Evolutionary conservation across 1,140 invertebrate species (phyloP), one percentile per base, ranked within the genome.

Genomic region (Drosophila cardini): DNA sequence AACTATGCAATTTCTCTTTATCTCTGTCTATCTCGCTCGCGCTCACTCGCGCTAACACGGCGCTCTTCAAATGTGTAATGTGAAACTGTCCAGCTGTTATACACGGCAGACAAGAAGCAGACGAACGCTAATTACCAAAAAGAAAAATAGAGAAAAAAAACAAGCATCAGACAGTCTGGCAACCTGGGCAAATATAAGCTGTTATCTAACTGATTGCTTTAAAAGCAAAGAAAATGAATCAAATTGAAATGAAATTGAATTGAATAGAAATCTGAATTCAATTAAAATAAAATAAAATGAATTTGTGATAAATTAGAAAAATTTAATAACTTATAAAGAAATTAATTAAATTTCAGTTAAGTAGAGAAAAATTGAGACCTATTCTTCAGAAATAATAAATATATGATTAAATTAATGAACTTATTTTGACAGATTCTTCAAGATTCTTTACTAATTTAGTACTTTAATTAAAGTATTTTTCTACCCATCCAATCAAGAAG

Each of bases 91-190:
- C 53, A 73, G 71, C 53, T 57, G 26, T 58, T 56, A 13, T 38
- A 62, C 11, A 34, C 55, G 52, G 52, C 57, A 84, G 81, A 74
- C 78, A 74, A 30, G 40, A 18, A 46, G 46, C 43, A 78, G 78
- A 78, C 70, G 57, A 70, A 16, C 65, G 42, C 63, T 85, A 82
- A 85, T 86, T 86, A 81, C 70, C 75, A 42, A n/a, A 10, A 56
- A 45, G 21, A 26, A 26, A 26, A 26, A 26, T 4, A 4, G 3
- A 26, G 4, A 26, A 26, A 3, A 26, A 26, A 3, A 26, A 26
- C 21, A 43, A 13, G 21, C 43, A 30, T 21, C 56, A 61, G 58
- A 58, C 61, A 56, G 43, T 36, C 32, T 64, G 52, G 52, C 43
- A 50, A 45, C 40, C 53, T 69, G 46, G 13, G 60, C 0, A 52